Evolutionary conservation across 1,140 invertebrate genomes (phyloP), one percentile per base, ranked within the genome.

Genomic region (Hyposmocoma kahamanoa): DNA sequence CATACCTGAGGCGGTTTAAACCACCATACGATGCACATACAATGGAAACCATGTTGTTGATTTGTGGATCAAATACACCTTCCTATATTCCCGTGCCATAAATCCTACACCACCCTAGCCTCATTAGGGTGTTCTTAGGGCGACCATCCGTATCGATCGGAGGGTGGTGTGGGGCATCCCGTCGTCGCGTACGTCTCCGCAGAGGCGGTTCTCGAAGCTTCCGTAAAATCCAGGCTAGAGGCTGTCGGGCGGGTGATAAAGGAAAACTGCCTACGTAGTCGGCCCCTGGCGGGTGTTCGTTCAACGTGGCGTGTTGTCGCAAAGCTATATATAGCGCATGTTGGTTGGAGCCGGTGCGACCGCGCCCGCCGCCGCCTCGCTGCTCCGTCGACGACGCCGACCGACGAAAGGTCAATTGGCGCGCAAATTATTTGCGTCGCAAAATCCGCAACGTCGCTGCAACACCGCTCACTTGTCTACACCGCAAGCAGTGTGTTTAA

Each of bases 361-460:
- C 72, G 75, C 75, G 69, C 67, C 72, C 72, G 72, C 66, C 72
- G 68, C 54, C 64, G 63, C 59, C 71, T 54, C 62, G 60, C 13
- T 59, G 58, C 71, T 56, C 57, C 62, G 54, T 50, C 66, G 70
- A 60, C 76, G 64, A 72, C 77, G 75, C 61, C 68, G 70, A 67
- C 71, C 75, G 79, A 80, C 71, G 79, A 84, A 84, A 84, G 81
- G 81, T 84, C 81, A 84, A 84, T 84, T 84, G 81, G 74, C 81
- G 75, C 79, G 75, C 75, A 84, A 83, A 84, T 84, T 84, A 84
- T 84, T 84, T 84, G 74, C 81, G 79, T 83, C 79, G 81, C 75
- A 80, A 78, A 81, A 78, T 76, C 74, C 66, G 65, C n/a, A 36
- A 2, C 15, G 2, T n/a, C 15, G 32, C 32, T 36, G 32, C 32